phyloP scores from a whole-genome alignment of 1,140 invertebrate genomes.

The Caenorhabditis brenneri region DNA sequence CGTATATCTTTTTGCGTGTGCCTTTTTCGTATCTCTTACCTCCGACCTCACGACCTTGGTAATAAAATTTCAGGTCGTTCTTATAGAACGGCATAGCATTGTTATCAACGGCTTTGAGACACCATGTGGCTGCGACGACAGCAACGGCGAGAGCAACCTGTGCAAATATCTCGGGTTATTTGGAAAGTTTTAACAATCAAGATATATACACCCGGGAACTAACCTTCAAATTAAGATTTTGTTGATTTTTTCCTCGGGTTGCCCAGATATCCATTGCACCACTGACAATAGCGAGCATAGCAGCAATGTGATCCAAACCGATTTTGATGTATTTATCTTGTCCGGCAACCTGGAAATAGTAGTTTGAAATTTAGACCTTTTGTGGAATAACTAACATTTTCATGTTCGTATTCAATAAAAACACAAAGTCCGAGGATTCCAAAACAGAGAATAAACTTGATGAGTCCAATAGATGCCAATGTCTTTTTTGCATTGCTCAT shows the following conservation, averaged over 20 bases:
- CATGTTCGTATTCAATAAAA: conserved; percentile 67
- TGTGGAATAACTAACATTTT: conserved; percentile 47
- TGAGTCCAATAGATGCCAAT: conserved; percentile 57
- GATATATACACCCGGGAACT: background rate
- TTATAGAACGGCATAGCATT: conserved; percentile 68
- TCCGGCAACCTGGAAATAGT: conserved; percentile 30
- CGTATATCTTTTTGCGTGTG: conserved; percentile 1
- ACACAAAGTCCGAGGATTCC: conserved; percentile 61
- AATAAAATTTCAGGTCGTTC: conserved; percentile 61
- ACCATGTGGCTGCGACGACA: conserved; percentile 67
- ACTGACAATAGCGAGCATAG: conserved; percentile 62
- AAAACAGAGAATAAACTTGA: conserved; percentile 60
- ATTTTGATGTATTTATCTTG: conserved; percentile 69
- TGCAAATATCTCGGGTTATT: background rate
- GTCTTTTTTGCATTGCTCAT: conserved; percentile 54
- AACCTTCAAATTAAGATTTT: conserved; percentile 67
- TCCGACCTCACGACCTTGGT: conserved; percentile 56
- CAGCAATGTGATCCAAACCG: conserved; percentile 66
- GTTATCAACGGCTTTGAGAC: conserved; percentile 68
- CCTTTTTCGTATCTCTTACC: conserved; percentile 2
- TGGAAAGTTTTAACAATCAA: background rate
- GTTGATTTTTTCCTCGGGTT: conserved; percentile 51
- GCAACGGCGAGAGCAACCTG: conserved; percentile 67
- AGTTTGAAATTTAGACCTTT: background rate
- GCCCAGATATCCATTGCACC: conserved; percentile 65